Percentiles rank a stretch among this genome's conserved stretches.
phyloP scores from a whole-genome alignment of 2,113 vertebrate species.

The Lampris incognitus region DNA sequence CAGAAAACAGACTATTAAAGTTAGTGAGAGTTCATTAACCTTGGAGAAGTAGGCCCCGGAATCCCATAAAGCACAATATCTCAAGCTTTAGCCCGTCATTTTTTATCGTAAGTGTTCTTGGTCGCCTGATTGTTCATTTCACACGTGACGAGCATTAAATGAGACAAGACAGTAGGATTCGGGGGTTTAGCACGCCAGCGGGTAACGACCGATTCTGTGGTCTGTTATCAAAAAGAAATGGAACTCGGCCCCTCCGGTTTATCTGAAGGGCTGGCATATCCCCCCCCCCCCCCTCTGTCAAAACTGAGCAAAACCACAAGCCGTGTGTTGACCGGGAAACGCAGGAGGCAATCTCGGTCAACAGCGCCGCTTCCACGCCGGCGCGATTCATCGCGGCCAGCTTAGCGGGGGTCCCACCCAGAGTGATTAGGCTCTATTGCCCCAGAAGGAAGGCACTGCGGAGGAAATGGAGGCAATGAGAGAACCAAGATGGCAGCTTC shows the following conservation, averaged over 20 bases:
- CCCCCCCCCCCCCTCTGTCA: too few relatives aligned
- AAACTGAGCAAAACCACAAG: conserved; percentile 52
- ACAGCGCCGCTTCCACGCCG: conserved; percentile 27
- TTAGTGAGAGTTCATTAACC: conserved; percentile 79
- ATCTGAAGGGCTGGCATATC: neutral
- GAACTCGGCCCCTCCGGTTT: conserved; percentile 19
- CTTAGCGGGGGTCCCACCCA: conserved; percentile 36
- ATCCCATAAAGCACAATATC: conserved; percentile 67
- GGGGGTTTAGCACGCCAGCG: conserved; percentile 22
- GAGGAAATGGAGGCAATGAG: conserved; percentile 52
- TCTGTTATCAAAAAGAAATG: conserved; percentile 48
- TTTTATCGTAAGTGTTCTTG: conserved; percentile 64
- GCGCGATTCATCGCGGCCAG: conserved; percentile 54
- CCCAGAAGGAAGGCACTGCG: conserved; percentile 41
- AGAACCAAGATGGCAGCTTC: conserved; percentile 54
- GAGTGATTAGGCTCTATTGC: conserved; percentile 21
- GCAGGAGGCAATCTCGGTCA: conserved; percentile 65
- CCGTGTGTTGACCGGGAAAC: conserved; percentile 65
- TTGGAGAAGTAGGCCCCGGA: conserved; percentile 65
- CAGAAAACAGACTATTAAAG: conserved; percentile 74
- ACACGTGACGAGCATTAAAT: conserved; percentile 73
- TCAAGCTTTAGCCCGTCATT: conserved; percentile 63
- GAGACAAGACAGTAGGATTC: conserved; percentile 65
- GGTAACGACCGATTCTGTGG: conserved; percentile 57
- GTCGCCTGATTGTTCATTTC: conserved; percentile 67